Conservation (phyloP, 2,888 invertebrate species). For the Diarsia rubi region DNA sequence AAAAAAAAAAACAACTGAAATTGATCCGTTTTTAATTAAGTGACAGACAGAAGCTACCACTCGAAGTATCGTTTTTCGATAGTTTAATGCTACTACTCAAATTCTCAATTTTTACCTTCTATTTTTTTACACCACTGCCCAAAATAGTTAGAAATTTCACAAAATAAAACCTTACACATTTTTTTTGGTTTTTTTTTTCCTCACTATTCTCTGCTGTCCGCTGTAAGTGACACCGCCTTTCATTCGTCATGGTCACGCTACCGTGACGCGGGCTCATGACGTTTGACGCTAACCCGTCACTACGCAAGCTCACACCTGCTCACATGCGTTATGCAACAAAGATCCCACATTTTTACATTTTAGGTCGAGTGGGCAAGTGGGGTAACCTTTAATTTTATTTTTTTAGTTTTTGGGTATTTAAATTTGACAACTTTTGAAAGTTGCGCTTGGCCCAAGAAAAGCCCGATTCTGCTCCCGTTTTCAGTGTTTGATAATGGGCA, state of each 20-base stretch:
- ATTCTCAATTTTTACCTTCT: neutral
- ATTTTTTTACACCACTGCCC: neutral
- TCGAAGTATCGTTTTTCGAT: constrained; percentile 12
- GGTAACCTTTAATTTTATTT: constrained; percentile 1
- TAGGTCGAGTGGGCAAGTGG: constrained; percentile 25
- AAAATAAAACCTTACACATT: constrained; percentile 1
- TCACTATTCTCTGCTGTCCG: constrained; percentile 55
- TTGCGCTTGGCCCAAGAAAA: neutral
- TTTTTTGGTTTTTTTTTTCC: neutral
- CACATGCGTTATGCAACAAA: constrained; percentile 67
- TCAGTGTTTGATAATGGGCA: too few relatives aligned
- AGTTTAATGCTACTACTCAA: constrained; percentile 14
- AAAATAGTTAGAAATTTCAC: neutral
- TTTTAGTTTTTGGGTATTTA: neutral
- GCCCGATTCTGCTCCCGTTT: too few relatives aligned
- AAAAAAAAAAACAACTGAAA: neutral
- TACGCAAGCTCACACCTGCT: constrained; percentile 83
- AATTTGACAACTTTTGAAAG: neutral
- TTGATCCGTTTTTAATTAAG: constrained; percentile 9
- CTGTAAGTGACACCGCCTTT: constrained; percentile 71
- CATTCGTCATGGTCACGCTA: constrained; percentile 74
- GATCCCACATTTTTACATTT: constrained; percentile 67
- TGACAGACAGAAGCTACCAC: constrained; percentile 29
- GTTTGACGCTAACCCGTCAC: constrained; percentile 65
- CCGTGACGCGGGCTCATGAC: constrained; percentile 55